phyloP scores from a whole-genome alignment of 2,113 vertebrate species.

The Sylvicapra grimmia region DNA sequence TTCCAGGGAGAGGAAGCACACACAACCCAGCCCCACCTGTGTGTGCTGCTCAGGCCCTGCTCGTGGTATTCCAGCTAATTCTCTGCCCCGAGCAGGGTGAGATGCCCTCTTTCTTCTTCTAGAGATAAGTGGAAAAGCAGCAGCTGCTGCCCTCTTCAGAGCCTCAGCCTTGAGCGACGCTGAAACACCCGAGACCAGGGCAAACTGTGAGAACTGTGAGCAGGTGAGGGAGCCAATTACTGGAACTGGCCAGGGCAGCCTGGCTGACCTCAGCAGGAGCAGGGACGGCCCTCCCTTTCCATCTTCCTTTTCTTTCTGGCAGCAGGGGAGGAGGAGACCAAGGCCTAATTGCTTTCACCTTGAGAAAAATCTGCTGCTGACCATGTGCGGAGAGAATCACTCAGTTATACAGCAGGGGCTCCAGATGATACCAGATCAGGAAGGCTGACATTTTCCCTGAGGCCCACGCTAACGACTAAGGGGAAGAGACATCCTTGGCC shows the following conservation, averaged over 20 bases:
- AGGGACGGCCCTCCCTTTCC: background rate
- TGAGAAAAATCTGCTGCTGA: constrained; percentile 61
- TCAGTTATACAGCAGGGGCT: constrained; percentile 58
- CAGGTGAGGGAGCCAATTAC: constrained; percentile 46
- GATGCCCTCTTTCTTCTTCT: background rate
- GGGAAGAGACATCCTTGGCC: background rate
- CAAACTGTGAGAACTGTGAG: constrained; percentile 5
- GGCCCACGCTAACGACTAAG: constrained; percentile 34
- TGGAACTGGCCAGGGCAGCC: background rate
- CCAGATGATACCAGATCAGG: constrained; percentile 33
- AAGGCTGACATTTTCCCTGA: constrained; percentile 31
- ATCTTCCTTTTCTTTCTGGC: constrained; percentile 39
- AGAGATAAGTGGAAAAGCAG: background rate
- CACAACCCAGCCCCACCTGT: background rate
- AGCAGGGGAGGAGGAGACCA: background rate
- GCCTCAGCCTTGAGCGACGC: constrained; percentile 5
- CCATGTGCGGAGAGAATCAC: background rate
- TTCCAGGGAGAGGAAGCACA: background rate
- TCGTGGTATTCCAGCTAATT: background rate
- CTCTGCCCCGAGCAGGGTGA: background rate
- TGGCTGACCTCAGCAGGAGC: constrained; percentile 36
- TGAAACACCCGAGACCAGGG: background rate
- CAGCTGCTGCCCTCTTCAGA: background rate
- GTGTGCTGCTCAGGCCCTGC: background rate
- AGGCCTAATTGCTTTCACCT: constrained; percentile 69